Evolutionary conservation across 2,113 vertebrate species (phyloP).

Genomic region (Bathybates hornii): DNA sequence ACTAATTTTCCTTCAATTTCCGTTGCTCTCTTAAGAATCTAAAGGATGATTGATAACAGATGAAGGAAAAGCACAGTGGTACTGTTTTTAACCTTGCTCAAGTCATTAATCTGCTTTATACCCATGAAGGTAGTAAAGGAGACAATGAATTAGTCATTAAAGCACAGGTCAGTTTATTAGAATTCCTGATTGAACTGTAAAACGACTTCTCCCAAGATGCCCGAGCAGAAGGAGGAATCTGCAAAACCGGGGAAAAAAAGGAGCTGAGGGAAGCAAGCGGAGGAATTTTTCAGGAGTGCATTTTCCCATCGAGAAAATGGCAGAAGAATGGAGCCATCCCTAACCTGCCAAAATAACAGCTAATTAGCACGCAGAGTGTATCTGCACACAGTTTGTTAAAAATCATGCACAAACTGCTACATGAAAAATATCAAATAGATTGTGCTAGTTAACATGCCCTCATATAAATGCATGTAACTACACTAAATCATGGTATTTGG

Average conservation of each 20-base stretch:
- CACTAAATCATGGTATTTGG: neutral
- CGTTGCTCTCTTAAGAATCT: conserved; percentile 67
- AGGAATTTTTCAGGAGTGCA: conserved; percentile 18
- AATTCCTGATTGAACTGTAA: conserved; percentile 77
- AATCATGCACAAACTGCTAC: conserved; percentile 17
- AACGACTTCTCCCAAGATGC: conserved; percentile 63
- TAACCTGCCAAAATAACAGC: conserved; percentile 39
- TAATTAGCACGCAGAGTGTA: conserved; percentile 19
- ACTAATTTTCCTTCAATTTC: conserved; percentile 75
- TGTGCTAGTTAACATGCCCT: neutral
- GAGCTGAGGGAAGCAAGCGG: conserved; percentile 34
- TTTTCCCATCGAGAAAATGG: conserved; percentile 35
- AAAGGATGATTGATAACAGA: conserved; percentile 75
- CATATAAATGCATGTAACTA: neutral
- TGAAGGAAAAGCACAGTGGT: conserved; percentile 69
- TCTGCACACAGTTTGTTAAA: neutral
- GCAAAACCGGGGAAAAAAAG: conserved; percentile 28
- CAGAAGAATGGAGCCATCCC: conserved; percentile 19
- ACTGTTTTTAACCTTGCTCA: conserved; percentile 79
- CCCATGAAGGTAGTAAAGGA: conserved; percentile 75
- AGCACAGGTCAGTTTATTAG: conserved; percentile 77
- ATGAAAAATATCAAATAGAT: neutral
- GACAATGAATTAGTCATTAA: conserved; percentile 79
- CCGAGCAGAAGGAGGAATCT: conserved; percentile 40
- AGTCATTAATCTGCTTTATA: conserved; percentile 78